A percentile compares a stretch with the other conserved stretches of the same genome.
Conservation (phyloP, 1,140 invertebrate genomes). For the Lucilia cuprina region DNA sequence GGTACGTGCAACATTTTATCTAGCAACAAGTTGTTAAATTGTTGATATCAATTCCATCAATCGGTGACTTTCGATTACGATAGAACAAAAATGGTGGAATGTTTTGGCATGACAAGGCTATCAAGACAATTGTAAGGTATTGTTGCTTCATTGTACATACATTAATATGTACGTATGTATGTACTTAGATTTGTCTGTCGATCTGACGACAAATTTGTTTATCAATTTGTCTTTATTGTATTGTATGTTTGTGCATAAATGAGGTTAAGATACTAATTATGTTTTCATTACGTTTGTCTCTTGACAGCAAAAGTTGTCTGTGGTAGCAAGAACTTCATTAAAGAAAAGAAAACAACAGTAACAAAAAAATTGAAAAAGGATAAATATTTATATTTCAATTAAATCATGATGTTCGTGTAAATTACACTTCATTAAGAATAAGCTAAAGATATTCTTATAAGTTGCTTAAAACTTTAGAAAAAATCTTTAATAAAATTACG, state of each 20-base stretch:
- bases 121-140: background rate
- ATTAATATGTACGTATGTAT: too few relatives aligned
- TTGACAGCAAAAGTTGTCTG: background rate
- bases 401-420: constrained; percentile 18
- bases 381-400: constrained; percentile 28
- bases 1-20: background rate
- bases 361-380: background rate
- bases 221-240: background rate
- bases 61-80: background rate
- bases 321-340: background rate
- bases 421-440: constrained; percentile 18
- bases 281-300: constrained; percentile 23
- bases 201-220: too few relatives aligned
- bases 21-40: constrained; percentile 8
- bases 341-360: background rate
- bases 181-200: too few relatives aligned
- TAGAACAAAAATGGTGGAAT: background rate
- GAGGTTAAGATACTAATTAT: constrained; percentile 17
- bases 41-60: background rate
- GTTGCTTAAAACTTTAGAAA: too few relatives aligned
- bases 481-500: too few relatives aligned
- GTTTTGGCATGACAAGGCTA: background rate
- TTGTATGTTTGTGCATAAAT: background rate
- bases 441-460: background rate
- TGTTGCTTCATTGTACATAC: background rate